Evolutionary conservation across 2,888 invertebrate species (phyloP), one percentile per base, ranked within the genome.

Genomic region (Hoplodrina ambigua): DNA sequence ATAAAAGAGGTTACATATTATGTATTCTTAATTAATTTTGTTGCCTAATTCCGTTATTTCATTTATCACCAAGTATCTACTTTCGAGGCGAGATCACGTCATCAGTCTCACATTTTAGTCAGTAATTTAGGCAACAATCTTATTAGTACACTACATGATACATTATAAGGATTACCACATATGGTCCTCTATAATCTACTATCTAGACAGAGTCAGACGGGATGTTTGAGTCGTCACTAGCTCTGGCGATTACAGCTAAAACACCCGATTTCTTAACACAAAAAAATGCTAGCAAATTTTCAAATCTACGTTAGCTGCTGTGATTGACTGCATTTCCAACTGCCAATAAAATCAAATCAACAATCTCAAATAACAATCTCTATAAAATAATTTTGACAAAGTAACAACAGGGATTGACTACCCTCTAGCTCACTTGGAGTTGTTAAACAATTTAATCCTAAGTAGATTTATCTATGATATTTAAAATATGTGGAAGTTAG

Each of bases 51-150:
- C 25, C 25, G 25, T 25, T 41, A 58, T 66, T 68, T 68, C 19
- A 33, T 33, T 69, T 55, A 41, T 56, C 37, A 59, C 30, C 49
- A 37, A 37, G 8, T 41, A 46, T 53, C 56, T 49, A 41, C 10
- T 56, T 52, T 57, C 41, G 44, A 30, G 46, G 58, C 10, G 10
- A 64, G 50, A 70, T 81, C 65, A 56, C 78, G 71, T 84, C 78
- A 78, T 71, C 8, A 37, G 7, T 37, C 8, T 8, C 37, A 8
- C 25, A 25, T 25, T 25, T 2, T 2, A 25, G 25, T 25, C 25
- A 25, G 25, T 25, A 37, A 13, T 41, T 13, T 41, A 44, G 10
- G 65, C 59, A 71, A 61, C 54, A 8, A 68, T 54, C 54, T 70
- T 76, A 68, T 58, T 33, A 53, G 37, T 30, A 62, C 67, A 61